Evolutionary conservation across 2,797 vertebrate genomes (phyloP).

Genomic region (Muscicapa striata): DNA sequence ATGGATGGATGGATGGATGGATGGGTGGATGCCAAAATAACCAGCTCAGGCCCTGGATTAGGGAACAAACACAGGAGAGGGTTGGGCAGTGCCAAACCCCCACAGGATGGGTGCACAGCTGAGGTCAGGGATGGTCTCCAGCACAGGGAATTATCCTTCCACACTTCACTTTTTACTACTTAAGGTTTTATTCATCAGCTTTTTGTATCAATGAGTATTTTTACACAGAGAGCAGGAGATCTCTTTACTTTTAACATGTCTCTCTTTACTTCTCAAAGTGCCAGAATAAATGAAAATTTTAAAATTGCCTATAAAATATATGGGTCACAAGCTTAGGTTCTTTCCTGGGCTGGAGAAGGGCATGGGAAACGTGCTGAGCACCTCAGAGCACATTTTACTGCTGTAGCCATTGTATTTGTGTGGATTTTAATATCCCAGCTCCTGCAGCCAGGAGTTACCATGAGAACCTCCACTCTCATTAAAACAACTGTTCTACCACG

Average conservation of each 20-base stretch:
- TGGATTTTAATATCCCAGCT: neutral
- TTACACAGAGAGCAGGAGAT: neutral
- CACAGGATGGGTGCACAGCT: rapidly evolving
- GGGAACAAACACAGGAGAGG: neutral
- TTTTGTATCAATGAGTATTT: neutral
- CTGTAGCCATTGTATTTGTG: neutral
- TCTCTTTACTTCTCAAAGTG: rapidly evolving
- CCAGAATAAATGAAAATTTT: neutral
- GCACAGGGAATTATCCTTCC: neutral
- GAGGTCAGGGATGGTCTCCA: neutral
- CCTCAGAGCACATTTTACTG: neutral
- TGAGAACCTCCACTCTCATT: neutral
- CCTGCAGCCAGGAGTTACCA: neutral
- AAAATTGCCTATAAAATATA: neutral
- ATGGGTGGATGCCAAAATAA: neutral
- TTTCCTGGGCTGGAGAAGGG: neutral
- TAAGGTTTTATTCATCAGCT: neutral
- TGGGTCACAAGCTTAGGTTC: neutral
- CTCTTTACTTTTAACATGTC: neutral
- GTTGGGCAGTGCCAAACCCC: neutral
- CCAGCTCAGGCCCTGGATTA: neutral
- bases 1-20: too few species aligned
- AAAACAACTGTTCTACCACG: neutral
- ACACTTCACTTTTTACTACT: rapidly evolving
- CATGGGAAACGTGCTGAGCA: neutral